Conservation (phyloP, 2,888 invertebrate species). For the Chesias legatella region DNA sequence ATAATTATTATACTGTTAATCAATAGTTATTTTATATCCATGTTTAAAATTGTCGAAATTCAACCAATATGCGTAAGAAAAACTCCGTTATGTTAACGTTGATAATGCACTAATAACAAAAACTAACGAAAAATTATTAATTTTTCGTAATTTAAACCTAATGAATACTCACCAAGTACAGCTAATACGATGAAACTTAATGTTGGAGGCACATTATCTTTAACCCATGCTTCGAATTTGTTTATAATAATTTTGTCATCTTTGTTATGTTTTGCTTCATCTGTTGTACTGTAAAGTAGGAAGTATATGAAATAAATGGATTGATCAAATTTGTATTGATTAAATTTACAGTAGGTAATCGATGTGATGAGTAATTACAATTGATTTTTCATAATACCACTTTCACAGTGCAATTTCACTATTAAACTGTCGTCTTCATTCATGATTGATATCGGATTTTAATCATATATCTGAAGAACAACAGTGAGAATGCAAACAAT, state of each 20-base stretch:
- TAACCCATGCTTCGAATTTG: constrained; percentile 27
- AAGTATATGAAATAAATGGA: too few relatives aligned
- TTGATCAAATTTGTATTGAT: too few relatives aligned
- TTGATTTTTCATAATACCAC: constrained; percentile 36
- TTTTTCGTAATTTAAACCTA: background rate
- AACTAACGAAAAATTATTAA: too few relatives aligned
- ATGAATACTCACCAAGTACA: constrained; percentile 41
- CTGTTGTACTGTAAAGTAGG: constrained; percentile 7
- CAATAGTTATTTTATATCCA: too few relatives aligned
- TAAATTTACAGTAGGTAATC: too few relatives aligned
- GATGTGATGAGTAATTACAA: constrained; percentile 38
- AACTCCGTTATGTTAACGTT: too few relatives aligned
- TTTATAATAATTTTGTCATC: constrained; percentile 23
- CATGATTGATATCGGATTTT: constrained; percentile 41
- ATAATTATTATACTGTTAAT: too few relatives aligned
- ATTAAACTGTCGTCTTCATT: constrained; percentile 58
- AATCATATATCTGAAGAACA: constrained; percentile 24
- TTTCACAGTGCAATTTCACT: constrained; percentile 37
- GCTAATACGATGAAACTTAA: constrained; percentile 37
- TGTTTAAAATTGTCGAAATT: too few relatives aligned
- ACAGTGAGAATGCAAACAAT: constrained; percentile 19
- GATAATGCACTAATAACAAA: too few relatives aligned
- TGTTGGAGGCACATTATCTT: constrained; percentile 24
- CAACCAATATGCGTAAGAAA: too few relatives aligned
- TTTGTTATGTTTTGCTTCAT: constrained; percentile 5